Base-by-base conservation (phyloP, 2,113 vertebrate genomes). In the Caretta caretta region DNA sequence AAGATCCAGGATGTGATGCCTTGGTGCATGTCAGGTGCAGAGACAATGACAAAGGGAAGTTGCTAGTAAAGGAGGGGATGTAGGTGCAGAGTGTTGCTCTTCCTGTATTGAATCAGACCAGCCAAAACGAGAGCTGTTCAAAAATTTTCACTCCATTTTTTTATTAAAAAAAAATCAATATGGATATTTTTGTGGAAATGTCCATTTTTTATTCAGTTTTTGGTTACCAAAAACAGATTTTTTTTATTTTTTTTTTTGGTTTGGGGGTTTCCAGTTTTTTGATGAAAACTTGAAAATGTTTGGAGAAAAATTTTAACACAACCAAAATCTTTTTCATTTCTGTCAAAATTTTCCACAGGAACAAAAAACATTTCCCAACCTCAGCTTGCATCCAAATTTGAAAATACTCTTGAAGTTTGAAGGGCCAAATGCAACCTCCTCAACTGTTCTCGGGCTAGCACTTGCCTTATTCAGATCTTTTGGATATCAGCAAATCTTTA, bases 1-100 rank as follows among this genome's bases (percentile, higher is more conserved):
- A 80, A 65, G 87, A 54, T 46, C 90, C 92, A 96, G 93, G 85
- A 96, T 35, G 31, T 31, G 94, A 96, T 90, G 89, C 79, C 92
- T 90, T 31, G 65, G 81, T 85, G 51, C 12, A 38, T 0, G 2
- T 90, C 88, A 96, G 92, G 94, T 79, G 93, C 80, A 0, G 1
- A 88, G 79, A 76, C 79, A 72, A 95, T 96, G 83, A 65, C 53
- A 83, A 90, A 83, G 84, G 53, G 81, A 94, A 95, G 91, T 90
- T 88, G 35, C 84, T 87, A 42, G 88, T 94, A 91, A 88, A 65
- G 79, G 90, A 65, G 80, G 89, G 88, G 80, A 75, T 95, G 57
- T 65, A 78, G 59, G 56, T 17, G 90, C 86, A 93, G 53, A 95
- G 79, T 83, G 38, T 76, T 42, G 62, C 20, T 82, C 88, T 95